Evolutionary conservation across 2,113 vertebrate species (phyloP).

Genomic region (Boulengeromyrus knoepffleri): DNA sequence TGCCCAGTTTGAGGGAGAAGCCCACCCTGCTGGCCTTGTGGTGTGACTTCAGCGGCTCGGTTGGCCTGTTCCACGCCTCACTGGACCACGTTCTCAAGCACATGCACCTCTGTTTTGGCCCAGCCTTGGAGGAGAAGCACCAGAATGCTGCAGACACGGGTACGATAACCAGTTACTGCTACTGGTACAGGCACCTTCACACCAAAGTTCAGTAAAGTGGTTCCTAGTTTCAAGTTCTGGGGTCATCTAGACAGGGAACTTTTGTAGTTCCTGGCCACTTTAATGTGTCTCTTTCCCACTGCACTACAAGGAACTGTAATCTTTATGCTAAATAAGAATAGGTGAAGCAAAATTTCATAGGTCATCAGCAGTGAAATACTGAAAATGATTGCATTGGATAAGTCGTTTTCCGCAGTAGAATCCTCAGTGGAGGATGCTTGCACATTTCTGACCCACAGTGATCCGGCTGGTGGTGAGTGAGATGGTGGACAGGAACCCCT

Average conservation of each 20-base stretch:
- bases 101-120: constrained; percentile 66
- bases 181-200: not conserved
- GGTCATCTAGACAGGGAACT: not conserved
- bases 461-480: constrained; percentile 76
- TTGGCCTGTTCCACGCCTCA: constrained; percentile 77
- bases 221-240: not conserved
- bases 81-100: constrained; percentile 75
- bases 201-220: not conserved
- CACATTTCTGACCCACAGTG: constrained; percentile 51
- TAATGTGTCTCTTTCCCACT: not conserved
- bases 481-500: constrained; percentile 72
- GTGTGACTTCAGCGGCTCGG: constrained; percentile 77
- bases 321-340: not conserved
- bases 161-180: constrained; percentile 36
- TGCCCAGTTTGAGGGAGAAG: constrained; percentile 75
- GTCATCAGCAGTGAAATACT: not conserved
- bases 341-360: not conserved
- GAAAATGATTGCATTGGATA: not conserved
- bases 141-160: constrained; percentile 74
- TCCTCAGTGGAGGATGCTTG: not conserved
- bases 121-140: constrained; percentile 66
- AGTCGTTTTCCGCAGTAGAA: not conserved
- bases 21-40: constrained; percentile 78
- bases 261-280: not conserved
- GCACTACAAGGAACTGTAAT: not conserved